phyloP scores from a whole-genome alignment of 2,888 invertebrate genomes.

The Polyommatus iphigenia region DNA sequence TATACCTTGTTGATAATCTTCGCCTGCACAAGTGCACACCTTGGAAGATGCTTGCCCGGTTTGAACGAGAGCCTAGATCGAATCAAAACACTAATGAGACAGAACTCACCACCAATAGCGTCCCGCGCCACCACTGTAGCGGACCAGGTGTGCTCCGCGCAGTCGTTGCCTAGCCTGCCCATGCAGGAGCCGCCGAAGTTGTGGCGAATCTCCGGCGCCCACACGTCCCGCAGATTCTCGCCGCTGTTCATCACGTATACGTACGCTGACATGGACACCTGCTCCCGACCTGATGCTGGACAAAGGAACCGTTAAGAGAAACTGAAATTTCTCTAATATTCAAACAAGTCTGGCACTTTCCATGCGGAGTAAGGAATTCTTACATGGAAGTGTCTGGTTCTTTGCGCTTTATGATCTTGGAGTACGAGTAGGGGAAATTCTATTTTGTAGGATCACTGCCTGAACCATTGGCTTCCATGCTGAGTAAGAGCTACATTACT shows the following conservation, averaged over 20 bases:
- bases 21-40: background rate
- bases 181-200: slow-evolving; percentile 83
- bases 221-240: slow-evolving; percentile 63
- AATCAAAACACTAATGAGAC: background rate
- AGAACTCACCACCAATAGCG: slow-evolving; percentile 77
- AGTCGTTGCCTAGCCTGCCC: slow-evolving; percentile 76
- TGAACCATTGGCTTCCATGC: background rate
- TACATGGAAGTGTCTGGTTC: background rate
- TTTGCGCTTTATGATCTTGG: background rate
- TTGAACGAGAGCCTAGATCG: background rate
- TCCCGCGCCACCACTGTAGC: slow-evolving; percentile 85
- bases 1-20: background rate
- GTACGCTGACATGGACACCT: slow-evolving; percentile 64
- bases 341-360: background rate
- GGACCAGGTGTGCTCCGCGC: slow-evolving; percentile 85
- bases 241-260: slow-evolving; percentile 61
- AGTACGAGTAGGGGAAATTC: background rate
- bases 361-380: background rate
- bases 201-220: slow-evolving; percentile 81
- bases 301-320: background rate
- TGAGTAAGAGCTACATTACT: too few relatives aligned
- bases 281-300: slow-evolving; percentile 56
- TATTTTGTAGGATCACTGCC: background rate
- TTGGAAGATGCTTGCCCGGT: background rate
- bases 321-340: background rate